Base-by-base conservation (phyloP, 2,888 invertebrate species). In the Eupithecia insigniata region DNA sequence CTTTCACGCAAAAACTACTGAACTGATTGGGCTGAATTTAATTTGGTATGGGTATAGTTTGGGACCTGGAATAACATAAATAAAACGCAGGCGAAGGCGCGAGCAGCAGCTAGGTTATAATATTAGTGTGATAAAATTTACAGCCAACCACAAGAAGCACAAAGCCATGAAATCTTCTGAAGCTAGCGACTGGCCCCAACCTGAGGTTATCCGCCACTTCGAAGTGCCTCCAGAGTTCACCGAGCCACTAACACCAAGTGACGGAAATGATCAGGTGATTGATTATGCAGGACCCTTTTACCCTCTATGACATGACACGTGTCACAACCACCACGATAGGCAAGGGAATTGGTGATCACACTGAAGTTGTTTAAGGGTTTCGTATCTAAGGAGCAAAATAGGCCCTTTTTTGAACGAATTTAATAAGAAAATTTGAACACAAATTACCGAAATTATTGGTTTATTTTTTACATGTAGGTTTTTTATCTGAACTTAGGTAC, bases 191-290 rank as follows among this genome's bases (percentile, higher is more conserved):
- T 78, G 78, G 78, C 78, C 78, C 1, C 71, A 76, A 22, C 71
- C 73, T 2, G 73, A 69, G 1, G 69, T 69, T 34, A 71, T 76
- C n/a, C 70, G 67, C 22, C 65, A n/a, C 10, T 76, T 77, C 12
- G 75, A 62, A 1, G 69, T 77, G 1, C 78, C 78, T 16, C 73
- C 75, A 3, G 69, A 43, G 30, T 77, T 78, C 64, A 76, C 60
- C 6, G 28, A 74, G 14, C 75, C 58, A 6, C 62, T 32, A n/a
- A 62, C 71, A n/a, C 22, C 58, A 5, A 22, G n/a, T 39, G 70
- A 65, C 8, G 64, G 16, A 4, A 30, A 55, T 65, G 71, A 66
- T 60, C 64, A 71, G 46, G 74, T 71, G 68, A 58, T 55, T 55
- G 66, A 58, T 55, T 55, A 55, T 55, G 55, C 51, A 51, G 51